Conservation (phyloP, 2,113 vertebrate species). For the Dunckerocampus dactyliophorus region DNA sequence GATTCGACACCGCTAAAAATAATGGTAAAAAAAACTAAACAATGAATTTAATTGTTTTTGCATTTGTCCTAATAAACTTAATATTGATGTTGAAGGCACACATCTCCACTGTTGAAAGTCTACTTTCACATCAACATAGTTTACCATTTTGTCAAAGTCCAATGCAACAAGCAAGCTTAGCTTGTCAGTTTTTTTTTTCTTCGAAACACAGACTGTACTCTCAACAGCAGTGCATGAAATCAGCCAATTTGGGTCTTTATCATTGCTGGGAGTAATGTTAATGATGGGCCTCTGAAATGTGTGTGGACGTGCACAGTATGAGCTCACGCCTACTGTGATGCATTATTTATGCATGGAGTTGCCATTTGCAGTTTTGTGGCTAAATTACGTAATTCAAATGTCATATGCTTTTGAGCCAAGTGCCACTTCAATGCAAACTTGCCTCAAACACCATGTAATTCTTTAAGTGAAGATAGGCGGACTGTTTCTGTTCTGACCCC, state of each 20-base stretch:
- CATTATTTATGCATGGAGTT: neutral
- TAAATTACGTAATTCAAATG: neutral
- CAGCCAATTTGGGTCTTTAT: neutral
- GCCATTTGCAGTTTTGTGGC: neutral
- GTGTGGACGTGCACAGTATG: neutral
- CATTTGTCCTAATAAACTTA: no score
- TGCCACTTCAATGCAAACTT: neutral
- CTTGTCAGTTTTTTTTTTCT: neutral
- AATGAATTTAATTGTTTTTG: no score
- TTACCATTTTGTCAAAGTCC: no score
- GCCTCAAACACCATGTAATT: neutral
- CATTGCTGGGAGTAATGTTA: neutral
- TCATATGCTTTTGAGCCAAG: neutral
- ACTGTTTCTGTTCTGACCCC: neutral
- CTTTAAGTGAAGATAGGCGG: neutral
- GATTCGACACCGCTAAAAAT: no score
- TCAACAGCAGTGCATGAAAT: no score
- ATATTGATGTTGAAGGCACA: no score
- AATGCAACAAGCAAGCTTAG: no score
- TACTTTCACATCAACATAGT: no score
- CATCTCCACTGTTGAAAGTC: no score
- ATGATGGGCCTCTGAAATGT: neutral
- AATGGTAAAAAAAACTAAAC: no score
- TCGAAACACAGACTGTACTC: no score
- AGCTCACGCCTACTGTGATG: neutral